Percentiles rank a stretch among this genome's conserved stretches.
phyloP scores from a whole-genome alignment of 1,140 invertebrate genomes.

The Sitophilus oryzae region DNA sequence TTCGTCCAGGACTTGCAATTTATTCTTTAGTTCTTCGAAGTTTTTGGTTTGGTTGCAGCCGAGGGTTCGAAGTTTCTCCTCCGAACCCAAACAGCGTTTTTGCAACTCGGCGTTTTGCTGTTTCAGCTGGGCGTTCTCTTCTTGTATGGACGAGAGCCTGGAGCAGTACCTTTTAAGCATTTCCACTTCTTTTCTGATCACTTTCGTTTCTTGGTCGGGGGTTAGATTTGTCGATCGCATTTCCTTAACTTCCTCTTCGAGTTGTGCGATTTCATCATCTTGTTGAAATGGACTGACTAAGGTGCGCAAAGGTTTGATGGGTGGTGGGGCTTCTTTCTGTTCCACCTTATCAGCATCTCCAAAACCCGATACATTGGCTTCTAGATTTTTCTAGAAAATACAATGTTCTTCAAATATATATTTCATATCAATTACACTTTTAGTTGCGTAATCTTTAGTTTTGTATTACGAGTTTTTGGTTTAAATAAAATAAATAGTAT shows the following conservation, averaged over 20 bases:
- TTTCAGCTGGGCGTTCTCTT: slow-evolving; percentile 31
- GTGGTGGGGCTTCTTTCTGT: neutral
- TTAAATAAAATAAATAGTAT: too few species aligned
- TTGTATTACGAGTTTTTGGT: too few species aligned
- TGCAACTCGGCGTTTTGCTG: slow-evolving; percentile 12
- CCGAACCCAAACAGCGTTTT: slow-evolving; percentile 1
- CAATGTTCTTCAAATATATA: too few species aligned
- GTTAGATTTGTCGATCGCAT: slow-evolving; percentile 21
- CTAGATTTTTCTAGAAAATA: slow-evolving; percentile 9
- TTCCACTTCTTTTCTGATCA: slow-evolving; percentile 33
- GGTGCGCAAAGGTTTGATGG: slow-evolving; percentile 4
- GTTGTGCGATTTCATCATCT: slow-evolving; percentile 26
- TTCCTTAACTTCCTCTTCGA: slow-evolving; percentile 31
- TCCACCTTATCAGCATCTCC: slow-evolving; percentile 7
- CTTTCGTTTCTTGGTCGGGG: slow-evolving; percentile 27
- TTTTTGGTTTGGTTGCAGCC: neutral
- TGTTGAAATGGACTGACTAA: neutral
- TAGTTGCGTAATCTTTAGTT: too few species aligned
- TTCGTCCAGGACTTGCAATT: slow-evolving; percentile 23
- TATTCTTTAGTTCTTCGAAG: slow-evolving; percentile 17
- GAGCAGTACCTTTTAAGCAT: slow-evolving; percentile 34
- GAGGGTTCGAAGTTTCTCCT: slow-evolving; percentile 12
- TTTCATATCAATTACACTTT: too few species aligned
- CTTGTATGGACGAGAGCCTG: slow-evolving; percentile 31
- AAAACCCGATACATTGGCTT: slow-evolving; percentile 8